These are phyloP conservation scores for Blennius ocellaris DNA, from an alignment of 2,113 vertebrate species.

Conservation along the genomic window DNA sequence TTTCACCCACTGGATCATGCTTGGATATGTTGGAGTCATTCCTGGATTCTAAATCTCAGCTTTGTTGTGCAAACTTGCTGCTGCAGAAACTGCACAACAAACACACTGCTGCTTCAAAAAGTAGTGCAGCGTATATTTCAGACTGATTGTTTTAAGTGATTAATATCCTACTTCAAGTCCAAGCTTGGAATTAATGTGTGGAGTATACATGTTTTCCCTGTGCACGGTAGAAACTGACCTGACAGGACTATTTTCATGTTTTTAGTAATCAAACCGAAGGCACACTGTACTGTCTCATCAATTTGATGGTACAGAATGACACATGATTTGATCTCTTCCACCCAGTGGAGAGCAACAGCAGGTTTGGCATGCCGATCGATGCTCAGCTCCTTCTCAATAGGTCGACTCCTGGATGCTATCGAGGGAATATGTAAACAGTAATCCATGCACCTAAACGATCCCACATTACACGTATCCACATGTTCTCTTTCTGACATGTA, in stretches of 20 bases:
- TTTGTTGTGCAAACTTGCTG: neutral
- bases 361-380: conserved; percentile 42
- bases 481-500: conserved; percentile 11
- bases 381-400: conserved; percentile 33
- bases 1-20: conserved; percentile 31
- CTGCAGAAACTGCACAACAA: neutral
- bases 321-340: conserved; percentile 16
- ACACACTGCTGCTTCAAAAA: neutral
- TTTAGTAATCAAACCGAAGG: neutral
- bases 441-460: neutral
- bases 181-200: no score
- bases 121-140: neutral
- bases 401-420: conserved; percentile 57
- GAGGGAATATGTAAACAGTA: conserved; percentile 41
- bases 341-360: conserved; percentile 45
- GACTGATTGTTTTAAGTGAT: no score
- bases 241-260: neutral
- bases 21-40: no score
- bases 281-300: neutral
- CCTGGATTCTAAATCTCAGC: no score
- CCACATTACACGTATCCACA: conserved; percentile 30
- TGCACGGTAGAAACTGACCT: no score
- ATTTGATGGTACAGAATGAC: conserved; percentile 6
- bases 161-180: no score
- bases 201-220: no score